These are phyloP conservation scores for Malaclemys terrapin DNA, from an alignment of 2,113 vertebrate genomes.

Conservation along the genomic window DNA sequence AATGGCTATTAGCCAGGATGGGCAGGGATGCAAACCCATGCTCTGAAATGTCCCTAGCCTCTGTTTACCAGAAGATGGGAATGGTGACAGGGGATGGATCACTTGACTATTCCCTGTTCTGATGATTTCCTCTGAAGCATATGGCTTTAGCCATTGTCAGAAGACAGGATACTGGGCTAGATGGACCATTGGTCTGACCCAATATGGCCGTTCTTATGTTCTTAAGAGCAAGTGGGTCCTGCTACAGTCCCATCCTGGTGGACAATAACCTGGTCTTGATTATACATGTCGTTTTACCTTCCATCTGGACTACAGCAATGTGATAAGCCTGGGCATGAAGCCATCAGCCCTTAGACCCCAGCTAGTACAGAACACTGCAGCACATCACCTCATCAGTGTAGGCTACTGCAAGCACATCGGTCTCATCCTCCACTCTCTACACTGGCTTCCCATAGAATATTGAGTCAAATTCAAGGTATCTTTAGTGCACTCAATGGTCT, in stretches of 20 bases:
- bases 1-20: too few relatives aligned
- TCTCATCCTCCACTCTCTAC: neutral
- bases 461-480: neutral
- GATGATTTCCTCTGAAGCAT: too few relatives aligned
- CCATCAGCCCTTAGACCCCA: neutral
- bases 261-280: neutral
- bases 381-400: neutral
- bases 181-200: too few relatives aligned
- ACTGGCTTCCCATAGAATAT: neutral
- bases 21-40: too few relatives aligned
- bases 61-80: too few relatives aligned
- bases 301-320: fast-evolving
- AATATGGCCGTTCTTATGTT: too few relatives aligned
- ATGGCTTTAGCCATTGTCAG: too few relatives aligned
- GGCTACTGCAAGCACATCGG: neutral
- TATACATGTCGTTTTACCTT: neutral
- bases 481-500: neutral
- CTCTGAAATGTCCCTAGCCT: too few relatives aligned
- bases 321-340: neutral
- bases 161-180: too few relatives aligned
- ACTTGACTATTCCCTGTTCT: too few relatives aligned
- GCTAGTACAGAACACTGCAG: neutral
- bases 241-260: neutral
- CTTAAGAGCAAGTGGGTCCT: too few relatives aligned
- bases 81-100: too few relatives aligned